Conservation (phyloP, 2,797 vertebrate genomes). For the Huso huso region DNA sequence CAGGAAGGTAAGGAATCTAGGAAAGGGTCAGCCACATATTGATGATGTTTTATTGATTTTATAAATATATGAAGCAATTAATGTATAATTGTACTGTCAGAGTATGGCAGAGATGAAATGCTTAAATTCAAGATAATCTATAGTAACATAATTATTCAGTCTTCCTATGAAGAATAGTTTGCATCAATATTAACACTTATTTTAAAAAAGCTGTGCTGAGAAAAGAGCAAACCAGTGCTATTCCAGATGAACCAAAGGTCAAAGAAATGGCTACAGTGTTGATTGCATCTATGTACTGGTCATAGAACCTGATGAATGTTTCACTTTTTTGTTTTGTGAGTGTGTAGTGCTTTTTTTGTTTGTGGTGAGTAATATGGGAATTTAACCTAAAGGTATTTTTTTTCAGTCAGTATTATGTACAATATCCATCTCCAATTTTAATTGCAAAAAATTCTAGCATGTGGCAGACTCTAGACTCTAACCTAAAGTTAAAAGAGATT, state of each 20-base stretch:
- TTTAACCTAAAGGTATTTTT: too few species aligned
- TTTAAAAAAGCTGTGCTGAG: neutral
- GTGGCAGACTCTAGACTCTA: too few species aligned
- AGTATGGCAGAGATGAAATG: conserved; percentile 2
- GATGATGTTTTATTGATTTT: neutral
- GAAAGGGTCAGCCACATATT: neutral
- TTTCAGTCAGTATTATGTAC: too few species aligned
- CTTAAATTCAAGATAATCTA: neutral
- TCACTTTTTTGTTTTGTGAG: neutral
- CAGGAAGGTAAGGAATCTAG: neutral
- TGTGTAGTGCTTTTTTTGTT: too few species aligned
- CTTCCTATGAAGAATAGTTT: neutral
- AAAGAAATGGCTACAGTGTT: neutral
- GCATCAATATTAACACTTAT: conserved; percentile 1
- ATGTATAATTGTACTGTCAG: neutral
- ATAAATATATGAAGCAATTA: neutral
- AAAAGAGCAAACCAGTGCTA: neutral
- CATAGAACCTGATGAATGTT: neutral
- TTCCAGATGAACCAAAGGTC: neutral
- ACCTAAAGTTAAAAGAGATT: too few species aligned
- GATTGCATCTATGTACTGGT: neutral
- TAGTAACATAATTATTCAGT: neutral
- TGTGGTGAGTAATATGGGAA: too few species aligned
- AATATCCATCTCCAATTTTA: too few species aligned
- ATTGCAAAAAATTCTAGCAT: too few species aligned